phyloP scores from a whole-genome alignment of 2,113 vertebrate genomes.

The Gasterosteus nipponicus region DNA sequence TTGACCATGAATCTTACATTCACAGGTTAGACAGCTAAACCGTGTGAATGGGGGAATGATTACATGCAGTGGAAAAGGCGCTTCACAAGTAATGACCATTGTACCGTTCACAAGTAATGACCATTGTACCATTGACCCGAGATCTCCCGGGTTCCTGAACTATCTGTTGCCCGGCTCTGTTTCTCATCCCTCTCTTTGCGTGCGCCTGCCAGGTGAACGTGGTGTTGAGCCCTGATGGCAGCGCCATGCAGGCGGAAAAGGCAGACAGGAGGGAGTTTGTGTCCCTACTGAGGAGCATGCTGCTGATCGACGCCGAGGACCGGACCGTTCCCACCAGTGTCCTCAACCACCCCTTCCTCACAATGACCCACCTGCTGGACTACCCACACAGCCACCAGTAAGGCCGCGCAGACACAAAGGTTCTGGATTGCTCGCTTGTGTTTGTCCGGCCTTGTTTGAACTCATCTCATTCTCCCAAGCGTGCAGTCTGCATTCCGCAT shows the following conservation, averaged over 20 bases:
- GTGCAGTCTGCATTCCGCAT: slow-evolving; percentile 98
- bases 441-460: not conserved
- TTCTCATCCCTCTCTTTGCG: not conserved
- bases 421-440: not conserved
- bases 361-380: slow-evolving; percentile 97
- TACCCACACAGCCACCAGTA: slow-evolving; percentile 98
- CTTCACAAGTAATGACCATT: no score
- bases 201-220: slow-evolving; percentile 89
- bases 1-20: no score
- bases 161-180: not conserved
- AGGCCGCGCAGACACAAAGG: slow-evolving; percentile 43
- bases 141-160: no score
- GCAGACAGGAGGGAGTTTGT: slow-evolving; percentile 95
- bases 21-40: no score
- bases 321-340: slow-evolving; percentile 90
- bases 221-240: slow-evolving; percentile 92
- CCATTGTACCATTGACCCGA: no score
- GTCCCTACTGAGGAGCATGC: slow-evolving; percentile 95
- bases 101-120: no score
- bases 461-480: slow-evolving; percentile 65
- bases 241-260: slow-evolving; percentile 95
- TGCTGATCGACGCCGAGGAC: slow-evolving; percentile 93
- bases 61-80: no score
- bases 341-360: slow-evolving; percentile 94
- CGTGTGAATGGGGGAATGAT: no score